Evolutionary conservation across 2,888 invertebrate species (phyloP).

Genomic region (Eudasyphora cyanicolor): DNA sequence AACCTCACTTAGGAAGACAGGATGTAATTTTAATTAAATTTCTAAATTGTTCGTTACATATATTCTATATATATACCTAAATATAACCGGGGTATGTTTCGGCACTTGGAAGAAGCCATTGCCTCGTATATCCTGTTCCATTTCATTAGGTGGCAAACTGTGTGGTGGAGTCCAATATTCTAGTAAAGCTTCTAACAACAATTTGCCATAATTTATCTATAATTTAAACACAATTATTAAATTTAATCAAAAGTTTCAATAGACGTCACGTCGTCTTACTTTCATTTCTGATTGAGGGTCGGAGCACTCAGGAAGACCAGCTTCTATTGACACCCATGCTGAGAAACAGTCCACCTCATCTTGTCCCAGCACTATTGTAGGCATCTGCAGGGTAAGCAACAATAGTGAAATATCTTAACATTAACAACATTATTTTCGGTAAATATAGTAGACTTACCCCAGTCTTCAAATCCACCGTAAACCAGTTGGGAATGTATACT

Average conservation of each 20-base stretch:
- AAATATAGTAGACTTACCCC: constrained; percentile 84
- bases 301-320: constrained; percentile 88
- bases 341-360: constrained; percentile 99
- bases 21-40: background rate
- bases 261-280: constrained; percentile 66
- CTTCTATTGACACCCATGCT: constrained; percentile 99
- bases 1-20: constrained; percentile 86
- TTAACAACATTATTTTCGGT: background rate
- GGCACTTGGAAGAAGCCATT: constrained; percentile 94
- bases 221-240: too few relatives aligned
- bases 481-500: constrained; percentile 99
- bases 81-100: constrained; percentile 96
- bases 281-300: constrained; percentile 79
- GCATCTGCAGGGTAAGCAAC: constrained; percentile 89
- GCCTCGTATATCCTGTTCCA: constrained; percentile 87
- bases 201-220: constrained; percentile 95
- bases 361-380: constrained; percentile 97
- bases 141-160: constrained; percentile 83
- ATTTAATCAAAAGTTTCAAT: too few relatives aligned
- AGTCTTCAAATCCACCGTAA: constrained; percentile 98
- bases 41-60: background rate
- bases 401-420: constrained; percentile 54
- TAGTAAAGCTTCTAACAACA: constrained; percentile 94
- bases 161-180: constrained; percentile 95
- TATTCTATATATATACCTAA: constrained; percentile 83